Conservation (phyloP, 92 coral and sea anemone species). For the Siderastrea siderea region DNA sequence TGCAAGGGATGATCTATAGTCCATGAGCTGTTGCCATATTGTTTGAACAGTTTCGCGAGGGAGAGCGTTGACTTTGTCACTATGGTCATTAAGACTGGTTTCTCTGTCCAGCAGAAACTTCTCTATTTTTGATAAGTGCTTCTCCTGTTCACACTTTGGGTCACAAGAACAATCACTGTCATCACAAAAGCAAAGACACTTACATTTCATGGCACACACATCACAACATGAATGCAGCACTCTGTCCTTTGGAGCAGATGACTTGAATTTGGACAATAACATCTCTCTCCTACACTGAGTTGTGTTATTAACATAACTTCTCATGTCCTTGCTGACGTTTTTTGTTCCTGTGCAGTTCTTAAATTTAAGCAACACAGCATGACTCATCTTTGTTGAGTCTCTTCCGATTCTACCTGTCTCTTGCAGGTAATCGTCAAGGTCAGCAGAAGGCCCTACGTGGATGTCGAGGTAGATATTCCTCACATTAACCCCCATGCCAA, state of each 20-base stretch:
- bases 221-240: constrained; percentile 68
- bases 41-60: background rate
- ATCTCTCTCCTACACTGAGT: constrained; percentile 36
- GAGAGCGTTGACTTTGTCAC: constrained; percentile 3
- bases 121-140: constrained; percentile 25
- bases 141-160: background rate
- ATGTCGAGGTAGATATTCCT: constrained; percentile 33
- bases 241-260: background rate
- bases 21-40: background rate
- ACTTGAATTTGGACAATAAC: constrained; percentile 24
- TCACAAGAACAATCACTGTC: constrained; percentile 22
- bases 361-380: constrained; percentile 72
- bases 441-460: constrained; percentile 73
- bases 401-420: constrained; percentile 78
- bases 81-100: background rate
- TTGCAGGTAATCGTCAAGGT: constrained; percentile 71
- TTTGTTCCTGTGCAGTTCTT: constrained; percentile 48
- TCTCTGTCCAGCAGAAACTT: constrained; percentile 1
- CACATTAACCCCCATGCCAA: constrained; percentile 76
- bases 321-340: constrained; percentile 63
- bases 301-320: constrained; percentile 45
- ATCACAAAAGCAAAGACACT: constrained; percentile 48
- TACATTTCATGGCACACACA: constrained; percentile 60
- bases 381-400: constrained; percentile 13
- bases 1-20: constrained; percentile 37